These are phyloP conservation scores for Chymomyza fuscimana DNA, from an alignment of 2,888 invertebrate species.

Conservation along the genomic window DNA sequence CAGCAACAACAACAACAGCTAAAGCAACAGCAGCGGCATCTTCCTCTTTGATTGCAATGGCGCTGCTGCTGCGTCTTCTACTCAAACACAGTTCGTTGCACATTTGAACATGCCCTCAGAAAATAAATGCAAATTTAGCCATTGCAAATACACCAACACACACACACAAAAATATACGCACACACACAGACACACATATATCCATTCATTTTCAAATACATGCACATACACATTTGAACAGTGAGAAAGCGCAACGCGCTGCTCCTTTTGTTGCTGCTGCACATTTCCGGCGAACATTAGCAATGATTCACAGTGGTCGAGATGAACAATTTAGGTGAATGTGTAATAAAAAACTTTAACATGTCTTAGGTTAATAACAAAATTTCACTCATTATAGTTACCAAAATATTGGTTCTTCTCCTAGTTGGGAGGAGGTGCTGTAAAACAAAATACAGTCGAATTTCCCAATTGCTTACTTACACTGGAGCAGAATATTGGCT, in stretches of 20 bases:
- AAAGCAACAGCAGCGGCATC: constrained; percentile 42
- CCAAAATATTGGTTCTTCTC: too few species aligned
- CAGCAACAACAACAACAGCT: not conserved
- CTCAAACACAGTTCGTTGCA: constrained; percentile 72
- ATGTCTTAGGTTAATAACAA: too few species aligned
- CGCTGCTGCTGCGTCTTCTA: constrained; percentile 51
- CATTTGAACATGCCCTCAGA: constrained; percentile 73
- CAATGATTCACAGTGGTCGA: not conserved
- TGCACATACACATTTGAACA: constrained; percentile 26
- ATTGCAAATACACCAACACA: constrained; percentile 47
- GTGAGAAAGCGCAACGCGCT: constrained; percentile 33
- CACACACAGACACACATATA: constrained; percentile 1
- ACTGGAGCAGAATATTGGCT: too few species aligned
- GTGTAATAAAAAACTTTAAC: not conserved
- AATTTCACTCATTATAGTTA: too few species aligned
- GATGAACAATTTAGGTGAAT: not conserved
- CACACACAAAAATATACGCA: constrained; percentile 22
- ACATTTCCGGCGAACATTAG: constrained; percentile 58
- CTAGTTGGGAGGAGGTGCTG: too few species aligned
- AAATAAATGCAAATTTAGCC: constrained; percentile 71
- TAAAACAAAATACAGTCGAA: too few species aligned
- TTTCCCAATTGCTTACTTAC: too few species aligned
- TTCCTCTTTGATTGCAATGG: constrained; percentile 57
- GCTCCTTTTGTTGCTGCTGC: constrained; percentile 63
- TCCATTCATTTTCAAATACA: constrained; percentile 24